Evolutionary conservation across 2,888 invertebrate species (phyloP).

Genomic region (Halocaridina rubra): DNA sequence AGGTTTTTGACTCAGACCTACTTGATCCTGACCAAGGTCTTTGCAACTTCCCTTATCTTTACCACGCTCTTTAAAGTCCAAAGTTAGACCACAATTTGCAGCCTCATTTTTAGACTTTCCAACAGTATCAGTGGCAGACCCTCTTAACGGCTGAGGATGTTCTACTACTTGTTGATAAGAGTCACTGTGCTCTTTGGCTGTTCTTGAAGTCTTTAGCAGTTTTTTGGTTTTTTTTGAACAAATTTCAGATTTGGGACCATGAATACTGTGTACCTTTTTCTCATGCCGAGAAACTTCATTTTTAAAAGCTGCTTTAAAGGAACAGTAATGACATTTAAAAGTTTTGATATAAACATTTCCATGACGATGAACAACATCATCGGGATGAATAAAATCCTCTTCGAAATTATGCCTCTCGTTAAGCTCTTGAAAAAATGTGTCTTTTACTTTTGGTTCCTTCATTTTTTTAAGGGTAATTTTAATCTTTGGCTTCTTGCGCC

Average conservation of each 20-base stretch:
- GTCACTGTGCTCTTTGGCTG: conserved; percentile 6
- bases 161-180: conserved; percentile 21
- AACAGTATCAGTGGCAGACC: neutral
- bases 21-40: neutral
- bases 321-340: conserved; percentile 72
- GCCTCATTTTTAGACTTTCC: neutral
- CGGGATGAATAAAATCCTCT: conserved; percentile 66
- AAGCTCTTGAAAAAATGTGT: conserved; percentile 59
- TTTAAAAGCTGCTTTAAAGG: conserved; percentile 74
- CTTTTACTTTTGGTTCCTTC: conserved; percentile 33
- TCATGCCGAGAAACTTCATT: conserved; percentile 74
- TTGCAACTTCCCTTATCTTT: neutral
- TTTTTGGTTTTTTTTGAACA: conserved; percentile 35
- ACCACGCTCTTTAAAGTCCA: neutral
- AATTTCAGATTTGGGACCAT: conserved; percentile 16
- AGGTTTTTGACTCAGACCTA: no score
- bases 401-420: conserved; percentile 64
- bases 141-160: conserved; percentile 32
- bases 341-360: conserved; percentile 67
- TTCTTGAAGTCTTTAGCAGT: conserved; percentile 26
- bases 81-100: neutral
- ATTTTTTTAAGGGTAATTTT: conserved; percentile 65
- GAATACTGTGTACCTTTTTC: conserved; percentile 68
- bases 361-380: conserved; percentile 68
- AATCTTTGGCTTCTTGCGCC: conserved; percentile 61